phyloP scores from a whole-genome alignment of 2,888 invertebrate species.

The Anticlea derivata region DNA sequence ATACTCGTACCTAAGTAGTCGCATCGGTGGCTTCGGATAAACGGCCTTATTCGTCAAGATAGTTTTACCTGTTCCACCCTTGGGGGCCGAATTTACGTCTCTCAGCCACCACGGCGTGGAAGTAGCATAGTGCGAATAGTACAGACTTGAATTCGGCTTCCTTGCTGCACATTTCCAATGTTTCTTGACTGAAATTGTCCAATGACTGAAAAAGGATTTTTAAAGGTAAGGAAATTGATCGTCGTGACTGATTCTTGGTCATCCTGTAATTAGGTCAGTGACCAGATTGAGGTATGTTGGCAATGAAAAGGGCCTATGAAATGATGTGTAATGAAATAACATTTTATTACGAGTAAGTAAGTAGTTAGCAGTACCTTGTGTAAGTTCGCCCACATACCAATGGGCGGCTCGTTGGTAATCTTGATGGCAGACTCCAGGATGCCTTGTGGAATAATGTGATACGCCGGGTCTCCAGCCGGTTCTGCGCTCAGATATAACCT shows the following conservation, averaged over 20 bases:
- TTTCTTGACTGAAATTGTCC: slow-evolving; percentile 96
- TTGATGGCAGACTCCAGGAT: slow-evolving; percentile 97
- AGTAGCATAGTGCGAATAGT: slow-evolving; percentile 95
- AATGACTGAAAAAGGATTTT: slow-evolving; percentile 80
- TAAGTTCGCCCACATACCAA: slow-evolving; percentile 96
- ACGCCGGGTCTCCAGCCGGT: slow-evolving; percentile 87
- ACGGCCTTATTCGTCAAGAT: too few species aligned
- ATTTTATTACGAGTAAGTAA: too few species aligned
- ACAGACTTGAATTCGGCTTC: slow-evolving; percentile 97
- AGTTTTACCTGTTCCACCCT: slow-evolving; percentile 94
- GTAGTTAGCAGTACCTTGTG: slow-evolving; percentile 89
- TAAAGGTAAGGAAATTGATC: too few species aligned
- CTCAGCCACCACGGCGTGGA: slow-evolving; percentile 97
- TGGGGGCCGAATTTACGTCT: slow-evolving; percentile 97
- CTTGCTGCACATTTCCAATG: slow-evolving; percentile 95
- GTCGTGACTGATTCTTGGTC: too few species aligned
- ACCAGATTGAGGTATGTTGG: too few species aligned
- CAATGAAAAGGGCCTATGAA: too few species aligned
- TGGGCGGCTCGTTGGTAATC: slow-evolving; percentile 98
- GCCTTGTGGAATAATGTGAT: slow-evolving; percentile 90
- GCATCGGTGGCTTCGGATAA: too few species aligned
- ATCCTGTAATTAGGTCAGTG: too few species aligned
- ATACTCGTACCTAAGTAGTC: too few species aligned
- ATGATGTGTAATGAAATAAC: too few species aligned
- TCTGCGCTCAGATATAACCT: slow-evolving; percentile 94